A percentile compares a stretch with the other conserved stretches of the same genome.
These are phyloP conservation scores for Metopolophium dirhodum DNA, from an alignment of 1,140 invertebrate genomes.

Conservation along the genomic window DNA sequence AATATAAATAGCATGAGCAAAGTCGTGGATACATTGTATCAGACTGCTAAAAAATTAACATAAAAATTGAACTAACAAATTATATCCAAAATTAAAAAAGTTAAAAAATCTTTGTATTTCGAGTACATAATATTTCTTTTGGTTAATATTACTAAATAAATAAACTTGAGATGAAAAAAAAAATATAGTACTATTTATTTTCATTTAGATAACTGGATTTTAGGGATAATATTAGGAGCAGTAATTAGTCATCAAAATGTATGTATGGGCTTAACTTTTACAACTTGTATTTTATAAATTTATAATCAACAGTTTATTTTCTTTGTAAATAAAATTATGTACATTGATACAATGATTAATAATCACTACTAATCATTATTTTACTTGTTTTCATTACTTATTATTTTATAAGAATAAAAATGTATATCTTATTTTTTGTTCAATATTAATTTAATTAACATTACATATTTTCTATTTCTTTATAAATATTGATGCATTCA, in stretches of 20 bases:
- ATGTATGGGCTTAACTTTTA: not conserved
- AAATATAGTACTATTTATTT: conserved; percentile 18
- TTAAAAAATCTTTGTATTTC: conserved; percentile 42
- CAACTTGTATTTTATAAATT: conserved; percentile 6
- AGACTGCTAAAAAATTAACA: conserved; percentile 97
- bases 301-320: not conserved
- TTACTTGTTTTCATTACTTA: conserved; percentile 33
- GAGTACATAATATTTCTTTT: conserved; percentile 32
- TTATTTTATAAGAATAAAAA: not conserved
- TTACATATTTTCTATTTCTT: not conserved
- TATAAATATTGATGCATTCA: not conserved
- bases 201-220: conserved; percentile 7
- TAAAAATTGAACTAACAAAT: conserved; percentile 65
- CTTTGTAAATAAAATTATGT: conserved; percentile 52
- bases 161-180: not conserved
- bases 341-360: conserved; percentile 32
- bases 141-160: conserved; percentile 34
- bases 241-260: not conserved
- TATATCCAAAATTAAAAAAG: not conserved
- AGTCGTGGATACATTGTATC: conserved; percentile 97
- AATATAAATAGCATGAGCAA: conserved; percentile 99
- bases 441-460: conserved; percentile 19
- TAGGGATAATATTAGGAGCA: not conserved
- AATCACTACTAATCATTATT: conserved; percentile 18
- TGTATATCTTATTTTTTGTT: conserved; percentile 11